These are phyloP conservation scores for Dolichomitus sp. DNA, from an alignment of 2,888 invertebrate genomes.

Conservation along the genomic window DNA sequence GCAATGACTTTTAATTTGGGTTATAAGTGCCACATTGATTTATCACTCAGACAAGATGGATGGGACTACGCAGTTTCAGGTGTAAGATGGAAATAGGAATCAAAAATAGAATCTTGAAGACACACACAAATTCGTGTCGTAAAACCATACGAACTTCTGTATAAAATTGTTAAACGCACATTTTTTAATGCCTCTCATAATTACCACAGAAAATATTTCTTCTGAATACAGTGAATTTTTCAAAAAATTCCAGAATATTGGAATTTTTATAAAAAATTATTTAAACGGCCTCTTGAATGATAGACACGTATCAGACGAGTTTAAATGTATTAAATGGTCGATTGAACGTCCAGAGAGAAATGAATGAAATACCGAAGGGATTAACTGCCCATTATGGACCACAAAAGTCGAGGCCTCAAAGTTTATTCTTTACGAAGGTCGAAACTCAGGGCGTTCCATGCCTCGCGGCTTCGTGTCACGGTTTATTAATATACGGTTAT, in stretches of 20 bases:
- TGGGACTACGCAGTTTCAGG: background rate
- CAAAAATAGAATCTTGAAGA: conserved; percentile 22
- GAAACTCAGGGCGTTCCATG: conserved; percentile 26
- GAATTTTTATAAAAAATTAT: background rate
- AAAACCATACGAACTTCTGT: too few relatives aligned
- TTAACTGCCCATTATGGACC: background rate
- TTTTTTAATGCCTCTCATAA: too few relatives aligned
- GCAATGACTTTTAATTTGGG: background rate
- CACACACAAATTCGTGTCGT: too few relatives aligned
- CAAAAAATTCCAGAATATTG: background rate
- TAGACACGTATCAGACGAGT: conserved; percentile 30
- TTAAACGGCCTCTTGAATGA: background rate
- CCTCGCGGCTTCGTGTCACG: conserved; percentile 11
- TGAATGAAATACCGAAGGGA: conserved; percentile 56
- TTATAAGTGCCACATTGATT: background rate
- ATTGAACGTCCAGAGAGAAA: conserved; percentile 40
- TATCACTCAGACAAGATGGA: background rate
- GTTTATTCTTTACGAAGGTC: conserved; percentile 10
- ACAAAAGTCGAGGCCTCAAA: background rate
- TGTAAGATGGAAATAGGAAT: background rate
- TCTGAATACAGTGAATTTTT: background rate
- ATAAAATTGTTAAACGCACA: too few relatives aligned
- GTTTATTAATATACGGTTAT: conserved; percentile 60
- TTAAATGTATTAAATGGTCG: conserved; percentile 51
- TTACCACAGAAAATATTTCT: too few relatives aligned